Conservation (phyloP, 2,888 invertebrate genomes). For the Drosophila buzzatii region DNA sequence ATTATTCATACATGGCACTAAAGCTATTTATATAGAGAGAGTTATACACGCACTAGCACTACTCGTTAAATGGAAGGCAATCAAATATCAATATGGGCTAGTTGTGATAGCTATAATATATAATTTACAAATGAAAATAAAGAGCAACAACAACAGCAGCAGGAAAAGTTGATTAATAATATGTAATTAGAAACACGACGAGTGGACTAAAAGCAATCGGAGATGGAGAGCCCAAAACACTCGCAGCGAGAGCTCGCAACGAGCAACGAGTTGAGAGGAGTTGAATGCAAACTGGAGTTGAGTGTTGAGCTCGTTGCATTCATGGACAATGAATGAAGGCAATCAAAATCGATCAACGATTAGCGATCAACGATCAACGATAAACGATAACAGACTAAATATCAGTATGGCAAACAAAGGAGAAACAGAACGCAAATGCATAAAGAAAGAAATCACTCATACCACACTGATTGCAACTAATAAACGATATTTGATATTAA, state of each 20-base stretch:
- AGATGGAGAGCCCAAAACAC: slow-evolving; percentile 2
- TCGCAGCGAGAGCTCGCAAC: neutral
- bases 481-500: slow-evolving; percentile 23
- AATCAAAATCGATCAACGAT: slow-evolving; percentile 8
- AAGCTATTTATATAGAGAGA: slow-evolving; percentile 31
- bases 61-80: slow-evolving; percentile 38
- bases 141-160: slow-evolving; percentile 44
- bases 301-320: neutral
- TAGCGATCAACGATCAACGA: neutral
- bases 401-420: slow-evolving; percentile 10
- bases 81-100: slow-evolving; percentile 26
- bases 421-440: slow-evolving; percentile 8
- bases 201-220: neutral
- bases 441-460: slow-evolving; percentile 23
- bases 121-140: slow-evolving; percentile 42
- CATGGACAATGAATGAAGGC: slow-evolving; percentile 10
- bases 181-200: slow-evolving; percentile 32
- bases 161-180: slow-evolving; percentile 1
- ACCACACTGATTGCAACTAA: slow-evolving; percentile 25
- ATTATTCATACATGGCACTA: slow-evolving; percentile 21
- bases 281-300: slow-evolving; percentile 7
- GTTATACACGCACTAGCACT: slow-evolving; percentile 52
- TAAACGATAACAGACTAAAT: slow-evolving; percentile 1
- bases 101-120: slow-evolving; percentile 36
- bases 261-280: slow-evolving; percentile 3